phyloP scores from a whole-genome alignment of 2,113 vertebrate genomes.

The Aix galericulata region DNA sequence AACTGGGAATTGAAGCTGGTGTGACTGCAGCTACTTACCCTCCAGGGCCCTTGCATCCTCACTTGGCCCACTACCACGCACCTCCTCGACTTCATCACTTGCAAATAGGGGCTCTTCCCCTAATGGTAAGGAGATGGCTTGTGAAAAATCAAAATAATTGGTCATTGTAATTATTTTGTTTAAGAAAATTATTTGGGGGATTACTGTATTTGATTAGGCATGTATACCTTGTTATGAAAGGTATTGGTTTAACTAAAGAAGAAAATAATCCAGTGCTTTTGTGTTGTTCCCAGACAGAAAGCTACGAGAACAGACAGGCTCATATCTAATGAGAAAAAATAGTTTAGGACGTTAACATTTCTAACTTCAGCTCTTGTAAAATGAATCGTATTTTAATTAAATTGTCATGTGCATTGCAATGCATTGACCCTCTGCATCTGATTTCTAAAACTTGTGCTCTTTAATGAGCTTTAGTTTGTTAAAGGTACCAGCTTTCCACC shows the following conservation, averaged over 20 bases:
- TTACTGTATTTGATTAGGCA: background rate
- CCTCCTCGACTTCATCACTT: conserved; percentile 97
- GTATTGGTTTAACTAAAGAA: background rate
- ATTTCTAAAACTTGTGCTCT: conserved; percentile 47
- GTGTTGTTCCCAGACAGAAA: background rate
- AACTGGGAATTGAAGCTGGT: conserved; percentile 95
- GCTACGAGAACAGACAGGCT: background rate
- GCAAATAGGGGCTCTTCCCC: conserved; percentile 87
- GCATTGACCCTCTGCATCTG: conserved; percentile 80
- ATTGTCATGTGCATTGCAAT: conserved; percentile 47
- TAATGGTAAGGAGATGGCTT: conserved; percentile 87
- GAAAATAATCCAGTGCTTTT: background rate
- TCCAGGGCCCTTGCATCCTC: conserved; percentile 93
- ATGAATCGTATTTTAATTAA: conserved; percentile 8
- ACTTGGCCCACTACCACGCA: conserved; percentile 94
- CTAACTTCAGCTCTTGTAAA: conserved; percentile 38
- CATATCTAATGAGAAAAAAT: background rate
- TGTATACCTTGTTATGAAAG: background rate
- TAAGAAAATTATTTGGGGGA: background rate
- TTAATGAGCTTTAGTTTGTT: background rate
- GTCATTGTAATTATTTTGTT: background rate
- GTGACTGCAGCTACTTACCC: conserved; percentile 93
- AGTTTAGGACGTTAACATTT: background rate
- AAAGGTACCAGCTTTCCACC: background rate
- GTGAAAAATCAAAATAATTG: background rate